These are phyloP conservation scores for Psophia crepitans DNA, from an alignment of 2,113 vertebrate genomes.

Conservation along the genomic window DNA sequence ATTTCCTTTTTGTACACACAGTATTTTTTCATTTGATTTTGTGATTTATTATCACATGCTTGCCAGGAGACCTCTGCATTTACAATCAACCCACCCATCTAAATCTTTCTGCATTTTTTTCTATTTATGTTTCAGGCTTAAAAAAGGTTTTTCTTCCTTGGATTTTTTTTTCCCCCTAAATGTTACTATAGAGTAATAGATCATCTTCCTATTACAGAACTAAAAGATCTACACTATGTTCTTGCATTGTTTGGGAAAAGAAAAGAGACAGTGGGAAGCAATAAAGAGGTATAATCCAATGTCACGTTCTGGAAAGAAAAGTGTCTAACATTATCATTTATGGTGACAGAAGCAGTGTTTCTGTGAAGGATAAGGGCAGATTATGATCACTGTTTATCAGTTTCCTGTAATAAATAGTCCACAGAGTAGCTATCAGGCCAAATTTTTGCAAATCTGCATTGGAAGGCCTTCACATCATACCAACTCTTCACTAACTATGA, in stretches of 20 bases:
- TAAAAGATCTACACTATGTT: neutral
- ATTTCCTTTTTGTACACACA: conserved; percentile 1
- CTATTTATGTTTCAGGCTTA: neutral
- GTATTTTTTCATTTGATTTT: conserved; percentile 39
- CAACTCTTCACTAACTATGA: neutral
- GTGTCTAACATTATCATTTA: neutral
- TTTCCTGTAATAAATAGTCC: neutral
- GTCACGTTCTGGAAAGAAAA: neutral
- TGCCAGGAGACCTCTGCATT: neutral
- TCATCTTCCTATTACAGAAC: neutral
- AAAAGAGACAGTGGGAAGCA: neutral
- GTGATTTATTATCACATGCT: neutral
- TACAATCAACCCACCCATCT: neutral
- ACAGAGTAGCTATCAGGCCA: neutral
- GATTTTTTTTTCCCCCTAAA: neutral
- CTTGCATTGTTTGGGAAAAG: neutral
- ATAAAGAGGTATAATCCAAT: neutral
- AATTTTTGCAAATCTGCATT: neutral
- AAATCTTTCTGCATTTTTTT: neutral
- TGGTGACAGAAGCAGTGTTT: neutral
- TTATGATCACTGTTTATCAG: neutral
- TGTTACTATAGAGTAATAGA: neutral
- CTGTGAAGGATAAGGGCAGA: neutral
- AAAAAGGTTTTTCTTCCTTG: neutral
- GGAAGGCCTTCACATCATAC: neutral